Conservation (phyloP, 2,113 vertebrate genomes). For the Hyla sarda region DNA sequence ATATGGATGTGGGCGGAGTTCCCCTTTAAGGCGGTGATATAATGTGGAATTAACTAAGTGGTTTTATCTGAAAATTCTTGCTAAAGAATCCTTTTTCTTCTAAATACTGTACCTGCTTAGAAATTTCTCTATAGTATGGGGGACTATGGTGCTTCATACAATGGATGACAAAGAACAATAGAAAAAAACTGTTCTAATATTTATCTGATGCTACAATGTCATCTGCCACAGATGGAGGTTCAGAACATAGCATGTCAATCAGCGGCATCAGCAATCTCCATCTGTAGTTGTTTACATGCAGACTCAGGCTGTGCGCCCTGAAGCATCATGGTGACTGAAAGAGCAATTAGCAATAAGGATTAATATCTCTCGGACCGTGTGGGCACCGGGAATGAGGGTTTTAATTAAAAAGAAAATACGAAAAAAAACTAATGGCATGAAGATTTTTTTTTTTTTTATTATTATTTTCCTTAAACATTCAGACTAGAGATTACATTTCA, state of each 20-base stretch:
- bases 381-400: not conserved
- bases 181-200: not conserved
- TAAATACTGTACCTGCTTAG: not conserved
- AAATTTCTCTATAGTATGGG: not conserved
- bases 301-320: slow-evolving; percentile 6
- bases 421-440: not conserved
- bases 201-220: slow-evolving; percentile 15
- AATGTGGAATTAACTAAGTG: too few species aligned
- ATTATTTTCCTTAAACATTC: not conserved
- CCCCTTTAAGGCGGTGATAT: too few species aligned
- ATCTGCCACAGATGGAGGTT: not conserved
- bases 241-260: slow-evolving; percentile 18
- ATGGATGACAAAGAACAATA: not conserved
- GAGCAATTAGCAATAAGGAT: slow-evolving; percentile 24
- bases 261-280: slow-evolving; percentile 4
- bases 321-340: slow-evolving; percentile 17
- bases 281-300: slow-evolving; percentile 20
- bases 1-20: too few species aligned
- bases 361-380: not conserved
- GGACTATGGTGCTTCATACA: not conserved
- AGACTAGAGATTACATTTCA: not conserved
- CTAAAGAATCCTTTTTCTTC: too few species aligned
- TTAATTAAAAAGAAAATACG: not conserved
- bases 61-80: too few species aligned
- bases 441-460: not conserved